phyloP scores from a whole-genome alignment of 2,797 vertebrate species.

The Spea hammondii region DNA sequence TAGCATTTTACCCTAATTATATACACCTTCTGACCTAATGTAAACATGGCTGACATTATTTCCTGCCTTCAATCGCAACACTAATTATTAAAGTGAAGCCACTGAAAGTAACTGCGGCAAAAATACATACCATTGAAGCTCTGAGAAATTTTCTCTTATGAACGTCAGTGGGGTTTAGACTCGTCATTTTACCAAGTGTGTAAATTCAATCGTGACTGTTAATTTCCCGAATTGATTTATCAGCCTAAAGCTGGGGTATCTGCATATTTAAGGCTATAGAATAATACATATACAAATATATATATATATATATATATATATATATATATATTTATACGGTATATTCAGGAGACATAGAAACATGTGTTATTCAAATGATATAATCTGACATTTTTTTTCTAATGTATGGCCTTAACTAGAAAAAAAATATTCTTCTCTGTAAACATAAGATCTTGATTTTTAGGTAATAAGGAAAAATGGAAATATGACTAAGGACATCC shows the following conservation, averaged over 20 bases:
- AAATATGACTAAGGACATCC: constrained; percentile 37
- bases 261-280: constrained; percentile 52
- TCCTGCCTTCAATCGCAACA: constrained; percentile 60
- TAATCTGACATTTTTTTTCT: constrained; percentile 59
- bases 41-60: constrained; percentile 61
- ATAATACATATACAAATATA: constrained; percentile 51
- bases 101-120: constrained; percentile 56
- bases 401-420: constrained; percentile 54
- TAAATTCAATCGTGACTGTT: neutral
- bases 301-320: too few relatives aligned
- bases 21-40: constrained; percentile 63
- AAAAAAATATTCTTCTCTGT: constrained; percentile 37
- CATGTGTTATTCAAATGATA: constrained; percentile 62
- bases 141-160: neutral
- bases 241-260: constrained; percentile 50
- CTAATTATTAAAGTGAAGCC: constrained; percentile 63
- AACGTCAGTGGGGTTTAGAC: too few relatives aligned
- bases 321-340: too few relatives aligned
- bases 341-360: constrained; percentile 50
- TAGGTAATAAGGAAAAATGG: constrained; percentile 25
- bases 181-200: too few relatives aligned
- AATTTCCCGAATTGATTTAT: constrained; percentile 61
- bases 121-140: constrained; percentile 41
- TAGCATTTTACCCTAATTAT: constrained; percentile 55
- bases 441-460: constrained; percentile 54